Percentiles rank a stretch among this genome's conserved stretches.
These are phyloP conservation scores for Pseudonaja textilis DNA, from an alignment of 2,113 vertebrate species.

Conservation along the genomic window DNA sequence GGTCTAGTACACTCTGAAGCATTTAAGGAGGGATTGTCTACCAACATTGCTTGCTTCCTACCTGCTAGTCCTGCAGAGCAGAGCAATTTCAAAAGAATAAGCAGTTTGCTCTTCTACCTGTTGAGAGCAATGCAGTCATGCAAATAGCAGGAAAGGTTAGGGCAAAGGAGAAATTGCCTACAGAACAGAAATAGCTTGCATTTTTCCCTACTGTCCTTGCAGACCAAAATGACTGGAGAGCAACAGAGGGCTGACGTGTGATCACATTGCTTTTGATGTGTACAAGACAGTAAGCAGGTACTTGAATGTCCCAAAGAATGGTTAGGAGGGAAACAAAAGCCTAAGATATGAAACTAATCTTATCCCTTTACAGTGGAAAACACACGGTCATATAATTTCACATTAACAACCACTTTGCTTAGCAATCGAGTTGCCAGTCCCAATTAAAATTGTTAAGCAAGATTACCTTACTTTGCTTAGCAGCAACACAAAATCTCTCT, in stretches of 20 bases:
- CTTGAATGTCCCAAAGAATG: not conserved
- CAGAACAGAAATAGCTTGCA: not conserved
- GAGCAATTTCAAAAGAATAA: not conserved
- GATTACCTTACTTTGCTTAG: not conserved
- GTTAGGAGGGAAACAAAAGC: not conserved
- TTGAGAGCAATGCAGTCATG: not conserved
- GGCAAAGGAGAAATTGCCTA: not conserved
- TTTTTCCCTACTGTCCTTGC: not conserved
- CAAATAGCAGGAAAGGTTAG: not conserved
- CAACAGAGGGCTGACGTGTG: not conserved
- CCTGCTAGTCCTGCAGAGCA: not conserved
- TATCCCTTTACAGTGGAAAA: not conserved
- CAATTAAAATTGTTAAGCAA: not conserved
- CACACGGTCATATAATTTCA: not conserved
- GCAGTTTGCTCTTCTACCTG: not conserved
- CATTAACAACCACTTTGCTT: not conserved
- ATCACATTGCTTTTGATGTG: not conserved
- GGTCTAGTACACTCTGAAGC: not conserved
- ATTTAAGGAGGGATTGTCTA: not conserved
- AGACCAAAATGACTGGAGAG: not conserved
- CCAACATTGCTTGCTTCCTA: not conserved
- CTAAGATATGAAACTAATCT: not conserved
- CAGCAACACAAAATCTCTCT: not conserved
- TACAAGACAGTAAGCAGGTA: not conserved
- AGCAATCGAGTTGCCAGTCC: not conserved